phyloP scores from a whole-genome alignment of 2,113 vertebrate genomes.

The Coreoperca whiteheadi region DNA sequence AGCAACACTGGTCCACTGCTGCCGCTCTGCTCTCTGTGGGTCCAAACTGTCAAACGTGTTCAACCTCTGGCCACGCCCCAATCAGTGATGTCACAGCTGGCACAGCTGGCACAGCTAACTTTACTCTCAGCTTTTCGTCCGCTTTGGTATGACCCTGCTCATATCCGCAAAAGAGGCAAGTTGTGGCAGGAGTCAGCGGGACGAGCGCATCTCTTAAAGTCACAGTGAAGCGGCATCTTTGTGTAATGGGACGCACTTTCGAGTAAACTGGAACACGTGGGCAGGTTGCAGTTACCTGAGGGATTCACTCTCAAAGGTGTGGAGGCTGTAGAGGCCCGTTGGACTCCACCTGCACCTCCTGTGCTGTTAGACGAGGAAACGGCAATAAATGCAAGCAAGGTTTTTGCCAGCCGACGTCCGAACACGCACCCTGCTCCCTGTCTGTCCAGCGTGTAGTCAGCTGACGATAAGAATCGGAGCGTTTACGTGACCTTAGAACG shows the following conservation, averaged over 20 bases:
- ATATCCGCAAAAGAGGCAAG: no score
- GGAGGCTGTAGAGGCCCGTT: no score
- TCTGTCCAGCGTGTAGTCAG: no score
- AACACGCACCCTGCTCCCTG: no score
- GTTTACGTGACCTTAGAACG: no score
- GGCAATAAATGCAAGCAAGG: no score
- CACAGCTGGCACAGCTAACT: neutral
- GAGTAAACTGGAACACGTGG: neutral
- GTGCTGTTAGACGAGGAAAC: neutral
- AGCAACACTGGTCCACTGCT: neutral
- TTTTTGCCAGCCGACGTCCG: no score
- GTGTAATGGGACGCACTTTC: neutral
- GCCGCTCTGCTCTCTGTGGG: conserved; percentile 28
- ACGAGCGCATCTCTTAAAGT: neutral
- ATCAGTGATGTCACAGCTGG: conserved; percentile 2
- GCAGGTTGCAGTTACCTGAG: neutral
- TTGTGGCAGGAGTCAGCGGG: no score
- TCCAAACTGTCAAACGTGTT: neutral
- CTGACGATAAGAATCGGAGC: no score
- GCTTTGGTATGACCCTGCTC: neutral
- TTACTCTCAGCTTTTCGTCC: neutral
- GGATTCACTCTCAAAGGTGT: neutral
- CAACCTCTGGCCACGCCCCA: neutral
- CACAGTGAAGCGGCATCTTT: neutral
- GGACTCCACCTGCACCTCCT: neutral